phyloP scores from a whole-genome alignment of 2,888 invertebrate species.

The Mesorhabditis sp. region DNA sequence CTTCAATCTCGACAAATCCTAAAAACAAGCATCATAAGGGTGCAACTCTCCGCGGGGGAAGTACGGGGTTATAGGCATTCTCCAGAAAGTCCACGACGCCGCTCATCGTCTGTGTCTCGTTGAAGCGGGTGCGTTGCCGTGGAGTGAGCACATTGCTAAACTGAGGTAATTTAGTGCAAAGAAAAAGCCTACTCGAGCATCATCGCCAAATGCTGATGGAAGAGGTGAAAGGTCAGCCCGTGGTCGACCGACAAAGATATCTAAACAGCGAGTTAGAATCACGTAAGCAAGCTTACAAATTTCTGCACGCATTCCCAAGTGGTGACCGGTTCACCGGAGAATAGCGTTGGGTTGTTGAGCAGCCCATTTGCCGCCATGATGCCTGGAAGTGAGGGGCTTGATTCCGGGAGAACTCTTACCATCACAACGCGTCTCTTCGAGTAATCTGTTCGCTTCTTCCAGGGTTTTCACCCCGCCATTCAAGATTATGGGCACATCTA shows the following conservation, averaged over 20 bases:
- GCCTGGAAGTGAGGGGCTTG: constrained; percentile 60
- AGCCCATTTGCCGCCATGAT: constrained; percentile 90
- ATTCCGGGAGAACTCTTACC: constrained; percentile 64
- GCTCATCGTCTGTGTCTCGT: constrained; percentile 15
- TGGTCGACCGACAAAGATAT: constrained; percentile 60
- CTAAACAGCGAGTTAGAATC: constrained; percentile 13
- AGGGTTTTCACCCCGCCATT: constrained; percentile 83
- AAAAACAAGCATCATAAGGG: no score
- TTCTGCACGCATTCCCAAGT: constrained; percentile 75
- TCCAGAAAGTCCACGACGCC: no score
- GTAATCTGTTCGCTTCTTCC: constrained; percentile 71
- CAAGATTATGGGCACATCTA: constrained; percentile 76
- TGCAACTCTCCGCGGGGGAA: no score
- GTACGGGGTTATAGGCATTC: no score
- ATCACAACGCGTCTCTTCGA: constrained; percentile 68
- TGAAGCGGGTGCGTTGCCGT: constrained; percentile 66
- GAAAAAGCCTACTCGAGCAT: constrained; percentile 70
- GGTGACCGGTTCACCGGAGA: constrained; percentile 71
- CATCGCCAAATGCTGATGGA: constrained; percentile 92
- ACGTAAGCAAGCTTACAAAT: constrained; percentile 67
- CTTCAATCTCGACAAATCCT: no score
- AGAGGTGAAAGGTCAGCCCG: constrained; percentile 76
- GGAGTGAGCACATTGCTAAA: constrained; percentile 71
- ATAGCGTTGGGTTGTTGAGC: constrained; percentile 84
- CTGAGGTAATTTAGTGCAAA: not conserved